phyloP scores from a whole-genome alignment of 2,797 vertebrate genomes.

The Strix occidentalis region DNA sequence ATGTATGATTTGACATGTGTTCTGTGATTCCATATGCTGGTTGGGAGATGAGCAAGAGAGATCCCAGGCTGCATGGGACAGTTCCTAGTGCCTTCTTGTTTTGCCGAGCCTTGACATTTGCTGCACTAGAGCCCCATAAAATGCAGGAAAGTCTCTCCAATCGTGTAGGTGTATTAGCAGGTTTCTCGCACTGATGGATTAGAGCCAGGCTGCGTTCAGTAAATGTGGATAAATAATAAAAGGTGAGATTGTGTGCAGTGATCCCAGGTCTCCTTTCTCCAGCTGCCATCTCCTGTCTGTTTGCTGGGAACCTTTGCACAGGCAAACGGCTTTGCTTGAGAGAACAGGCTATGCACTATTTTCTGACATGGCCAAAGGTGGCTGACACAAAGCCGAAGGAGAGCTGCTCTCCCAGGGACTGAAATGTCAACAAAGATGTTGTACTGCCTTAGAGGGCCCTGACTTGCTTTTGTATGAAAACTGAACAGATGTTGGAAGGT shows the following conservation, averaged over 20 bases:
- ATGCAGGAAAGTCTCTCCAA: neutral
- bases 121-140: neutral
- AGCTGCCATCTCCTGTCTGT: neutral
- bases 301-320: neutral
- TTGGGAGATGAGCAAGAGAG: neutral
- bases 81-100: neutral
- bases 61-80: neutral
- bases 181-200: conserved; percentile 29
- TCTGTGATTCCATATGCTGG: neutral
- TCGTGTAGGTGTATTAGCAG: neutral
- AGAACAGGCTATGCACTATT: neutral
- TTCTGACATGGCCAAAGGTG: conserved; percentile 45
- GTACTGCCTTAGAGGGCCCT: neutral
- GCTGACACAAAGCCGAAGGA: conserved; percentile 25
- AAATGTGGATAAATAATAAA: conserved; percentile 43
- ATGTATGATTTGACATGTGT: neutral
- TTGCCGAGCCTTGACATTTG: neutral
- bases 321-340: conserved; percentile 25
- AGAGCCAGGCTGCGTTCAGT: neutral
- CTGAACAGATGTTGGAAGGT: conserved; percentile 54
- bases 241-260: conserved; percentile 57
- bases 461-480: conserved; percentile 41
- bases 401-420: conserved; percentile 15
- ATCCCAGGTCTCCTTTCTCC: conserved; percentile 30
- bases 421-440: conserved; percentile 56